Conservation (phyloP, 2,888 invertebrate species). For the Dorcus parallelipipedus region DNA sequence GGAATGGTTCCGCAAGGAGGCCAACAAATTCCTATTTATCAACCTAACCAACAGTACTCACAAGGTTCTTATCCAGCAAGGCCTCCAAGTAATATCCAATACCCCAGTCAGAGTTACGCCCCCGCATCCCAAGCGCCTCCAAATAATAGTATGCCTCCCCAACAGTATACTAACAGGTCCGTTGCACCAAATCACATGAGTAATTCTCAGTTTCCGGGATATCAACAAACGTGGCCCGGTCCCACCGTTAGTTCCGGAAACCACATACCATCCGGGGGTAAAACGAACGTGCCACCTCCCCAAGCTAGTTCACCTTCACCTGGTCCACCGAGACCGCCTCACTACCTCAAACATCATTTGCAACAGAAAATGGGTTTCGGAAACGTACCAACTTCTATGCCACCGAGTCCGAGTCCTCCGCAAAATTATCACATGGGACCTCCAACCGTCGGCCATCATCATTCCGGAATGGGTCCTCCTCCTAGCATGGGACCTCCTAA, state of each 20-base stretch:
- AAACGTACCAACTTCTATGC: constrained; percentile 50
- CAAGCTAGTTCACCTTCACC: constrained; percentile 52
- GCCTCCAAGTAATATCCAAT: constrained; percentile 51
- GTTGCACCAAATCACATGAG: constrained; percentile 55
- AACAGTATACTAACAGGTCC: constrained; percentile 54
- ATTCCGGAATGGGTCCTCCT: constrained; percentile 52
- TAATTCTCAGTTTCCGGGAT: constrained; percentile 47
- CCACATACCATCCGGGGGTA: constrained; percentile 33
- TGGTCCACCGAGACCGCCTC: constrained; percentile 55
- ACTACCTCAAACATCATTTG: constrained; percentile 68
- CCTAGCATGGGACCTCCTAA: constrained; percentile 62
- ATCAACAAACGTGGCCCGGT: constrained; percentile 41
- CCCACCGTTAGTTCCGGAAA: constrained; percentile 31
- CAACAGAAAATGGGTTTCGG: constrained; percentile 68
- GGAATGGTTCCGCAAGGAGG: constrained; percentile 46
- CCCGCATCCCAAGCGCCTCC: constrained; percentile 47
- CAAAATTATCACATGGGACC: constrained; percentile 57
- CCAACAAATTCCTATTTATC: constrained; percentile 57
- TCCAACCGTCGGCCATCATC: constrained; percentile 54
- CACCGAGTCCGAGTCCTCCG: constrained; percentile 60
- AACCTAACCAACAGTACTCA: constrained; percentile 55
- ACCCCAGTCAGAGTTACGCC: constrained; percentile 53
- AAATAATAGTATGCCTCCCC: constrained; percentile 43
- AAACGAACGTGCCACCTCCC: constrained; percentile 38
- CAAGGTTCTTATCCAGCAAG: constrained; percentile 53